Base-by-base conservation (phyloP, 2,797 vertebrate species). In the Anabas testudineus region DNA sequence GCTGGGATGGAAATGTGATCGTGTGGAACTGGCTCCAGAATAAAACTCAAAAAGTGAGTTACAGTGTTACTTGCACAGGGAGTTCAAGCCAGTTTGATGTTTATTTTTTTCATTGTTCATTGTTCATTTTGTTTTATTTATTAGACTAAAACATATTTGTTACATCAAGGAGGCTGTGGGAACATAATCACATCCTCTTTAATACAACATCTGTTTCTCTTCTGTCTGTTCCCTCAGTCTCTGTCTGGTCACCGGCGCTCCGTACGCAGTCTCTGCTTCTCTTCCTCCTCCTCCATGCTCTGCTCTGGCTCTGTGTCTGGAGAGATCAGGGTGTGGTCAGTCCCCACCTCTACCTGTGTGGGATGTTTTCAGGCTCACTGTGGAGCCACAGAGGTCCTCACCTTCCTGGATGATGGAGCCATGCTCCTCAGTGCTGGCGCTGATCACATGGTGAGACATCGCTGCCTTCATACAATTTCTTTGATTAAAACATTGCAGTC, bases 281-380 rank as follows among this genome's bases (percentile, higher is more conserved):
- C 88, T 9, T 82, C 82, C 2, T 81, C 90, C 24, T 94, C 94
- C 64, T 87, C 88, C 13, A 84, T 93, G 61, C 90, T 97, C 36
- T 94, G 94, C 63, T 93, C 95, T 0, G 96, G 95, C 41, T 92
- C 91, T 9, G 39, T 96, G 67, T 92, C 91, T 2, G 92, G 95
- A 12, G 94, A 93, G 69, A 91, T 97, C 45, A 90, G 93, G 62
- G 91, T 97, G 53, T 98, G 96, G 96, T 94, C 95, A 0, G 92
- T 96, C 85, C 68, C 86, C n/a, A 84, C 90, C 56, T 89, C 88
- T 39, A 77, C 90, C 28, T 94, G 87, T 14, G 91, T 97, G 65
- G 94, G 93, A 12, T 80, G 87, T 78, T 97, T 94, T 84, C 88
- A 90, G 65, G 95, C 96, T 83, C 96, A 97, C 84, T 0, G 3